A percentile compares a stretch with the other conserved stretches of the same genome.
phyloP scores from a whole-genome alignment of 2,888 invertebrate species.

The Nomada fabriciana region DNA sequence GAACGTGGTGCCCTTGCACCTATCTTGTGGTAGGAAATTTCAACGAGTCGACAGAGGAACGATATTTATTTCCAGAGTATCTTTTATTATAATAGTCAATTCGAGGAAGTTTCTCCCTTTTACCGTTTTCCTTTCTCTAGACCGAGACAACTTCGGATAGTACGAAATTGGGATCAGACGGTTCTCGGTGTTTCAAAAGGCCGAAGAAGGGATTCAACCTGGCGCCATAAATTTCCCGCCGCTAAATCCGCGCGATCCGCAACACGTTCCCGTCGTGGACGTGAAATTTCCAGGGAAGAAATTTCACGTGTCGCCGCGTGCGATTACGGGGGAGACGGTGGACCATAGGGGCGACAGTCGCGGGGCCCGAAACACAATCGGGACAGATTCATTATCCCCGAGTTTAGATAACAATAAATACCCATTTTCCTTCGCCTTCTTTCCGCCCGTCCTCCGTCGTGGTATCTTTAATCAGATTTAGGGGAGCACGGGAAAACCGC shows the following conservation, averaged over 20 bases:
- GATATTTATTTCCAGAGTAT: no score
- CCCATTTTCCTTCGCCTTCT: constrained; percentile 21
- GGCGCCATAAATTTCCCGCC: no score
- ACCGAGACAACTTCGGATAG: no score
- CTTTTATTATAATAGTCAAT: no score
- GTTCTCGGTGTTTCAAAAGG: no score
- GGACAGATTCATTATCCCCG: constrained; percentile 47
- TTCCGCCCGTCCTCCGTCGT: constrained; percentile 13
- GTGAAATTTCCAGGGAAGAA: not conserved
- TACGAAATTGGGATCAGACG: no score
- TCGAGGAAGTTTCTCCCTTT: no score
- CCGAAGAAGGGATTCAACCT: no score
- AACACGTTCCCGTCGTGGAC: not conserved
- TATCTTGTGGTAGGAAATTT: no score
- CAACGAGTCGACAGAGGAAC: no score
- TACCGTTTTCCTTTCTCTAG: no score
- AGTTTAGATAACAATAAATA: constrained; percentile 60
- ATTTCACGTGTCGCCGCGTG: not conserved
- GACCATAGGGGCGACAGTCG: constrained; percentile 30
- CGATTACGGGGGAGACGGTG: not conserved
- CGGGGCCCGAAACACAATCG: not conserved
- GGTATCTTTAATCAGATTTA: constrained; percentile 63
- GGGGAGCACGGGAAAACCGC: constrained; percentile 42
- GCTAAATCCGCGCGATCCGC: not conserved
- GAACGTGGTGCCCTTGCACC: no score